Percentiles rank a stretch among this genome's conserved stretches.
These are phyloP conservation scores for Lordiphosa stackelbergi DNA, from an alignment of 1,140 invertebrate genomes.

Conservation along the genomic window DNA sequence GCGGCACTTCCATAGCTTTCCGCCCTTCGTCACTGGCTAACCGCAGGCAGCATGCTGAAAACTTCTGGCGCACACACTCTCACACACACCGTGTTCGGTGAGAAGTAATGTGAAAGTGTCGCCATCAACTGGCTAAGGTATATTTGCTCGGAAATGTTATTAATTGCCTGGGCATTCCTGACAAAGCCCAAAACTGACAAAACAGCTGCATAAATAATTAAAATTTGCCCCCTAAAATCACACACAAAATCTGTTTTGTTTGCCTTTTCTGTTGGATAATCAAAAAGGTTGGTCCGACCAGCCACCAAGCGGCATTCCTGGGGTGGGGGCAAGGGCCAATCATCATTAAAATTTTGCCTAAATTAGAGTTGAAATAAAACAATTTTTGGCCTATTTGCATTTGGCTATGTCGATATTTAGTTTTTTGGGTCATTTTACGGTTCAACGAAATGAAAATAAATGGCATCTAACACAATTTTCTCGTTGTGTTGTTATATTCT, in stretches of 20 bases:
- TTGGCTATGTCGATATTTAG: constrained; percentile 50
- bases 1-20: neutral
- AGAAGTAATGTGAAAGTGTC: constrained; percentile 36
- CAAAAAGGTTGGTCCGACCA: neutral
- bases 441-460: constrained; percentile 58
- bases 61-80: constrained; percentile 30
- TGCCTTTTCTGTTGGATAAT: constrained; percentile 11
- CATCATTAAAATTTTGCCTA: constrained; percentile 64
- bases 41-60: constrained; percentile 55
- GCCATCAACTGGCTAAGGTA: constrained; percentile 54
- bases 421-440: constrained; percentile 55
- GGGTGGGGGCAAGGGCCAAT: constrained; percentile 27
- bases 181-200: constrained; percentile 24
- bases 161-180: constrained; percentile 42
- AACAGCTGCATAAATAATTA: constrained; percentile 70
- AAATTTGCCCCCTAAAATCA: constrained; percentile 57
- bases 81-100: neutral
- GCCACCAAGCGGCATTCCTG: neutral
- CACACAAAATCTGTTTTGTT: constrained; percentile 54
- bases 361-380: constrained; percentile 68
- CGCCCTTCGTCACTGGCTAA: constrained; percentile 25
- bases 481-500: constrained; percentile 16
- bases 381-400: constrained; percentile 55
- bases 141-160: constrained; percentile 42
- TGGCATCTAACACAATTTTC: constrained; percentile 18